These are phyloP conservation scores for Lanistes nyassanus DNA, from an alignment of 1,140 invertebrate genomes.

Conservation along the genomic window DNA sequence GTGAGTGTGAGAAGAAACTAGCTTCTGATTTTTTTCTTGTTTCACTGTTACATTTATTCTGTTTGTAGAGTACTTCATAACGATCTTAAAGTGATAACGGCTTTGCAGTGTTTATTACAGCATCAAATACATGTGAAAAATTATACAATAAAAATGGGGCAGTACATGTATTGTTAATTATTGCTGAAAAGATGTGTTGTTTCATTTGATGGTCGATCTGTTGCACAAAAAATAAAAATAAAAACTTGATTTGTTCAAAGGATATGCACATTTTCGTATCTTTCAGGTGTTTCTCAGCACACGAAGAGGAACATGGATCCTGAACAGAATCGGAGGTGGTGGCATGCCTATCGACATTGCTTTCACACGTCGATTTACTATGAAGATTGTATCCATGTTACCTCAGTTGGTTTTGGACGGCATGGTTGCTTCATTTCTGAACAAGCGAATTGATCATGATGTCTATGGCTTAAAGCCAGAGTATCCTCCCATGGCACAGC, in stretches of 20 bases:
- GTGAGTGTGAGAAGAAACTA: not conserved
- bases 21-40: too few relatives aligned
- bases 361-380: slow-evolving; percentile 44
- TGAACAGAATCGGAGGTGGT: slow-evolving; percentile 61
- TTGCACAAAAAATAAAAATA: too few relatives aligned
- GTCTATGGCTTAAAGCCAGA: slow-evolving; percentile 66
- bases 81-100: too few relatives aligned
- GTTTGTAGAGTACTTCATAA: too few relatives aligned
- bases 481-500: slow-evolving; percentile 65
- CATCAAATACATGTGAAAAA: too few relatives aligned
- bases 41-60: too few relatives aligned
- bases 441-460: slow-evolving; percentile 66
- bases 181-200: too few relatives aligned
- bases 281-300: slow-evolving; percentile 69
- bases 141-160: too few relatives aligned
- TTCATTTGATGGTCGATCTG: too few relatives aligned
- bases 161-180: too few relatives aligned
- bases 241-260: too few relatives aligned
- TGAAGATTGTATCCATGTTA: slow-evolving; percentile 61
- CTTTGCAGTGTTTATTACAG: too few relatives aligned
- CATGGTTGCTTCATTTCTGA: not conserved
- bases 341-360: slow-evolving; percentile 35
- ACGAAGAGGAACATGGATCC: slow-evolving; percentile 68
- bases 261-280: slow-evolving; percentile 42
- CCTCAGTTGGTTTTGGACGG: not conserved